A percentile compares a stretch with the other conserved stretches of the same genome.
These are phyloP conservation scores for Pavo muticus DNA, from an alignment of 2,113 vertebrate genomes.

Conservation along the genomic window DNA sequence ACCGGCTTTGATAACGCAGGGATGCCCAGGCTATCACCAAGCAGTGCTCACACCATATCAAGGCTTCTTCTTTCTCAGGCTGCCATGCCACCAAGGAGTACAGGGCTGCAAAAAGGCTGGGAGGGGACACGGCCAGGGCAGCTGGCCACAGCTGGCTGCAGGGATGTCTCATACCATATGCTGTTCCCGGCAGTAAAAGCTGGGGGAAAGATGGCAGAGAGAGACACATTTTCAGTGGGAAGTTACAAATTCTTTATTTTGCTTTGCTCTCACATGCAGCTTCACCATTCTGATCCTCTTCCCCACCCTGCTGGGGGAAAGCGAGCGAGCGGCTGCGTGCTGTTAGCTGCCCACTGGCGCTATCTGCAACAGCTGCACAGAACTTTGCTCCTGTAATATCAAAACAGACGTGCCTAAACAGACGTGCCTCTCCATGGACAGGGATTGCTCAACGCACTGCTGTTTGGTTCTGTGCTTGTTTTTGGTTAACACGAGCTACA, in stretches of 20 bases:
- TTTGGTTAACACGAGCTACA: background rate
- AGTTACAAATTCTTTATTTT: background rate
- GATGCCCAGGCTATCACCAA: background rate
- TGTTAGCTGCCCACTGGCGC: background rate
- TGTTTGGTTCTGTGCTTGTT: background rate
- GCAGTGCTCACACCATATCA: background rate
- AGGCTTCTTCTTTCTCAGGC: background rate
- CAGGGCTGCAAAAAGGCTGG: background rate
- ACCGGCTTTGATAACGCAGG: background rate
- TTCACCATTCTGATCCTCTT: background rate
- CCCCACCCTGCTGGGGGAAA: background rate
- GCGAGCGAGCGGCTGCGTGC: background rate
- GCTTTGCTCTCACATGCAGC: background rate
- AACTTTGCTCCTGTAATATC: background rate
- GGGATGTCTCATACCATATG: background rate
- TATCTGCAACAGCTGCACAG: background rate
- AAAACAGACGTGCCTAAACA: accelerated
- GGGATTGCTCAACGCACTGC: accelerated
- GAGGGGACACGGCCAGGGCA: background rate
- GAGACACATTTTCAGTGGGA: background rate
- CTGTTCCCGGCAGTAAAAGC: background rate
- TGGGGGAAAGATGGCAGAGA: background rate
- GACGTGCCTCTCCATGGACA: accelerated
- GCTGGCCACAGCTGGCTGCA: background rate
- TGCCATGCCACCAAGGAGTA: background rate